These are phyloP conservation scores for Mamestra configurata DNA, from an alignment of 1,140 invertebrate genomes.

Conservation along the genomic window DNA sequence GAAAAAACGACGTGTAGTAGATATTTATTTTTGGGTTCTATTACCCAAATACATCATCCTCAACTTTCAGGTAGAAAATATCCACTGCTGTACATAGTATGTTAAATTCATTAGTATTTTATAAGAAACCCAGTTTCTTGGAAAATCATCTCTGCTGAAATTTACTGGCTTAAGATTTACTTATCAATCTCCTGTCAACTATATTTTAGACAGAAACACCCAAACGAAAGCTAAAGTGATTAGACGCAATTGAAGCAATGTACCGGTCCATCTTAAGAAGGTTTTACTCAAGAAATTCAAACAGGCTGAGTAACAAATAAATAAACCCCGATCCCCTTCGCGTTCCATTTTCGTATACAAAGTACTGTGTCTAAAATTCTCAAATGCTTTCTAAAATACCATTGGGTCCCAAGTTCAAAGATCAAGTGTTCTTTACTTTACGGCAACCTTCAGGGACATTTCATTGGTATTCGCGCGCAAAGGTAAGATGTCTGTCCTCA, in stretches of 20 bases:
- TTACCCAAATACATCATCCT: too few species aligned
- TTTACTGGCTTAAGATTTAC: too few species aligned
- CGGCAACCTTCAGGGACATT: constrained; percentile 37
- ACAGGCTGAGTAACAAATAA: constrained; percentile 12
- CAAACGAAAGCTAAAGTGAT: neutral
- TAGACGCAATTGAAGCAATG: neutral
- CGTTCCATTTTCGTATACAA: constrained; percentile 2
- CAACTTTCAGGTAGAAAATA: too few species aligned
- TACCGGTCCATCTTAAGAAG: neutral
- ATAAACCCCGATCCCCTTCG: constrained; percentile 4
- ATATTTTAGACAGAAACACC: neutral
- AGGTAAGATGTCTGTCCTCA: constrained; percentile 29
- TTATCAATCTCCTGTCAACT: too few species aligned
- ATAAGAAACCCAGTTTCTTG: too few species aligned
- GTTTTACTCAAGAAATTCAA: constrained; percentile 3
- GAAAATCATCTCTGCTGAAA: too few species aligned
- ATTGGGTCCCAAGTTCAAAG: constrained; percentile 26
- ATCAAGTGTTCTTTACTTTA: constrained; percentile 28
- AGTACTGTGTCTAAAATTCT: constrained; percentile 3
- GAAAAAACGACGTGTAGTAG: too few species aligned
- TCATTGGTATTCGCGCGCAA: constrained; percentile 37
- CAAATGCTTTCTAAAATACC: constrained; percentile 40
- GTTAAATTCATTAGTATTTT: too few species aligned
- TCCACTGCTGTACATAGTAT: too few species aligned
- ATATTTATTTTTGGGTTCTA: too few species aligned